These are phyloP conservation scores for Xestia ashworthii DNA, from an alignment of 2,888 invertebrate species.

Conservation along the genomic window DNA sequence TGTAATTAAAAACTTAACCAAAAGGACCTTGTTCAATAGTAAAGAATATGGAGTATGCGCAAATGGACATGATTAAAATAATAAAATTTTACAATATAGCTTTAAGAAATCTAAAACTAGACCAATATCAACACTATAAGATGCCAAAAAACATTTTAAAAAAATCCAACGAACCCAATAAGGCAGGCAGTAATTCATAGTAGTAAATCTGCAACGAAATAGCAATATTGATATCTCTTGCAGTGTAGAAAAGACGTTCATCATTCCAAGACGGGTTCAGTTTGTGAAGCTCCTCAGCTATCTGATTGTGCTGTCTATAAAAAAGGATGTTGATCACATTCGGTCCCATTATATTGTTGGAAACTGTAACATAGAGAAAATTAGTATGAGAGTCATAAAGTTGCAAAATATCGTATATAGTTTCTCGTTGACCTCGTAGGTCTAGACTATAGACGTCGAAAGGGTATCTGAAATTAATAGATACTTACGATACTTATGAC, in stretches of 20 bases:
- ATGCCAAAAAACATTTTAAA: background rate
- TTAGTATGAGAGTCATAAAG: background rate
- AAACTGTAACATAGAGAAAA: conserved; percentile 11
- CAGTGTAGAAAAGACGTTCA: conserved; percentile 46
- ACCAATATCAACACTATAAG: background rate
- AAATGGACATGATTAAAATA: background rate
- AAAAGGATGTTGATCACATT: conserved; percentile 22
- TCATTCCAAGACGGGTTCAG: conserved; percentile 56
- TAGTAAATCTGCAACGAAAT: conserved; percentile 30
- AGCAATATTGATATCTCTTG: conserved; percentile 56
- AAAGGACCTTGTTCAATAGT: background rate
- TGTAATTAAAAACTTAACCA: background rate
- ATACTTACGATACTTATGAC: conserved; percentile 30
- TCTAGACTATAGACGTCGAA: too few relatives aligned
- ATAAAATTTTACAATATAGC: background rate
- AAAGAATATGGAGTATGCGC: too few relatives aligned
- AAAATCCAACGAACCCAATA: conserved; percentile 41
- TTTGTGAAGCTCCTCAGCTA: conserved; percentile 33
- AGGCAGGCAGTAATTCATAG: conserved; percentile 41
- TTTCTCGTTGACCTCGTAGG: too few relatives aligned
- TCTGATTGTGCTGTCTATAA: conserved; percentile 50
- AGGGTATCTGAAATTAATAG: background rate
- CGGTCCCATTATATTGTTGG: conserved; percentile 24
- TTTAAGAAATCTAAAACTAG: background rate
- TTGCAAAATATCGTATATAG: background rate